Evolutionary conservation across 2,888 invertebrate genomes (phyloP).

Genomic region (Lymantria dispar): DNA sequence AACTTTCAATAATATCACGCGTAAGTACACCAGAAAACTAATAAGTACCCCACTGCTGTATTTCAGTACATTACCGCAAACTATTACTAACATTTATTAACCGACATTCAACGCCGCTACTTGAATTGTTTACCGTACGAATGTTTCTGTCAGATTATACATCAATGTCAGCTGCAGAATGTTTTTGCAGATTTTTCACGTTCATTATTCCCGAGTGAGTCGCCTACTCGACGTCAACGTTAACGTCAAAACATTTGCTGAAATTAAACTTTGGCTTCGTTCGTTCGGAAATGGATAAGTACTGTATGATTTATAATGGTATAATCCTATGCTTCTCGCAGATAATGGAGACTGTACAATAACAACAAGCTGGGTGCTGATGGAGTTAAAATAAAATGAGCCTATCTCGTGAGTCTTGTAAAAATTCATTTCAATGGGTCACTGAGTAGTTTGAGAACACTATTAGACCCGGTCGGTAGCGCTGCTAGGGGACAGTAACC

Average conservation of each 20-base stretch:
- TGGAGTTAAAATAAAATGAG: too few relatives aligned
- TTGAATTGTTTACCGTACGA: constrained; percentile 18
- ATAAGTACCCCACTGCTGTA: not conserved
- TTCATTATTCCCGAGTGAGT: constrained; percentile 13
- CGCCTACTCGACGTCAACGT: constrained; percentile 11
- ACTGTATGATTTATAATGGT: not conserved
- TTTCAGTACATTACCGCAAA: not conserved
- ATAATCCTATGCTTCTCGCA: too few relatives aligned
- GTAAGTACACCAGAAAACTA: not conserved
- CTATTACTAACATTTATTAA: constrained; percentile 8
- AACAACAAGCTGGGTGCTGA: too few relatives aligned
- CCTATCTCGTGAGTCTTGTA: too few relatives aligned
- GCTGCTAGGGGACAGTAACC: too few relatives aligned
- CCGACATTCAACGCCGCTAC: constrained; percentile 13
- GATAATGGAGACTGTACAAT: too few relatives aligned
- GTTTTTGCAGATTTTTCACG: constrained; percentile 17
- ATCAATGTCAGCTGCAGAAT: constrained; percentile 26
- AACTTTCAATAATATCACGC: not conserved
- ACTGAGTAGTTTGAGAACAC: too few relatives aligned
- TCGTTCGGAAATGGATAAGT: not conserved
- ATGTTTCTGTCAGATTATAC: constrained; percentile 17
- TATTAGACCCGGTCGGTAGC: too few relatives aligned
- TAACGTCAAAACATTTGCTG: constrained; percentile 20
- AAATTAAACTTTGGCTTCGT: constrained; percentile 1
- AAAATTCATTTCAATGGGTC: too few relatives aligned